Evolutionary conservation across 2,797 vertebrate genomes (phyloP).

Genomic region (Salmo trutta): DNA sequence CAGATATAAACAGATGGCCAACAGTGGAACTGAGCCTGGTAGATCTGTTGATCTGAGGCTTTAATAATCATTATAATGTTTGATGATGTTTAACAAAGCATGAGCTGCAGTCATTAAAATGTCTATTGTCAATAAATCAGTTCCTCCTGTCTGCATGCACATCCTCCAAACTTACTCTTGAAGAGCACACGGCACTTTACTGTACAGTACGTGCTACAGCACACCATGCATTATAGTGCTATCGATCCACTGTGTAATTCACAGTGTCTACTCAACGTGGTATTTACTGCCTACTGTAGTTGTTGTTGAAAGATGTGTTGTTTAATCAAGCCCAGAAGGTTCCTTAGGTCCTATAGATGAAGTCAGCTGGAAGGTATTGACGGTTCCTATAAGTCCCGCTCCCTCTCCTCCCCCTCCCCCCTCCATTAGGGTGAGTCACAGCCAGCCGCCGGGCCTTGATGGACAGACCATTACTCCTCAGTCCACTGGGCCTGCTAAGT

Average conservation of each 20-base stretch:
- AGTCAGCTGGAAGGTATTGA: constrained; percentile 61
- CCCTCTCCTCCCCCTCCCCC: constrained; percentile 7
- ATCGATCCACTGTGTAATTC: constrained; percentile 61
- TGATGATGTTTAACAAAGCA: constrained; percentile 64
- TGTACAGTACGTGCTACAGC: constrained; percentile 21
- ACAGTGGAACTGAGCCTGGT: constrained; percentile 23
- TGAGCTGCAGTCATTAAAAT: constrained; percentile 50
- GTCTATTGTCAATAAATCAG: constrained; percentile 40
- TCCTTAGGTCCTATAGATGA: constrained; percentile 50
- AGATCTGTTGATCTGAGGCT: constrained; percentile 41
- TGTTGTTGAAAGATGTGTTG: constrained; percentile 50
- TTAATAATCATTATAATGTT: constrained; percentile 51
- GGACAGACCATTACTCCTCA: constrained; percentile 59
- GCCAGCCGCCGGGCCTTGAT: constrained; percentile 55
- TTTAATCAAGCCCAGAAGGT: constrained; percentile 59
- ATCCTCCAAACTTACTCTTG: constrained; percentile 27
- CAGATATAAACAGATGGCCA: constrained; percentile 20
- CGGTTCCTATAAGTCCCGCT: constrained; percentile 54
- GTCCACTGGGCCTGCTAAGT: constrained; percentile 38
- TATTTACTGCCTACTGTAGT: not conserved
- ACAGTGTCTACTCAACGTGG: constrained; percentile 38
- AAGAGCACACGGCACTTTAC: constrained; percentile 42
- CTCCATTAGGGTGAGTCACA: constrained; percentile 54
- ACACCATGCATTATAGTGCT: constrained; percentile 40
- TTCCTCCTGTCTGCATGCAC: constrained; percentile 31